phyloP scores from a whole-genome alignment of 2,888 invertebrate genomes.

The Agapetus fuscipes region DNA sequence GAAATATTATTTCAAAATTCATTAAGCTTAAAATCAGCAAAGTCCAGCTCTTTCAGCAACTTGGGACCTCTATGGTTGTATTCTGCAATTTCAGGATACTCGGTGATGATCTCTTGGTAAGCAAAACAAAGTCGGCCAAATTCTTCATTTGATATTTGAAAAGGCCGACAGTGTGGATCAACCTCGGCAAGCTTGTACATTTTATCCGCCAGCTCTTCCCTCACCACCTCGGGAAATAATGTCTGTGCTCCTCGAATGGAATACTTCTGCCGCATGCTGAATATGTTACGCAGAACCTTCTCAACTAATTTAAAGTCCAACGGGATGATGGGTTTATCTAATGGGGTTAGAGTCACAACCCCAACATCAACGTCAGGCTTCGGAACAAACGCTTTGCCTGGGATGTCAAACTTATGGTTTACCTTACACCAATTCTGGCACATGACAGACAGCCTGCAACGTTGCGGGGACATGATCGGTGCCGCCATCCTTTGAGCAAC shows the following conservation, averaged over 20 bases:
- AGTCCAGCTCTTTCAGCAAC: too few relatives aligned
- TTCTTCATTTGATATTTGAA: slow-evolving; percentile 67
- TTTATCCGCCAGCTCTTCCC: slow-evolving; percentile 53
- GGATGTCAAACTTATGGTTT: slow-evolving; percentile 74
- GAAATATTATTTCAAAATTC: too few relatives aligned
- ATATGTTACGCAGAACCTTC: slow-evolving; percentile 79
- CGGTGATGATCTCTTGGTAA: slow-evolving; percentile 61
- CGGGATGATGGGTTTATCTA: slow-evolving; percentile 56
- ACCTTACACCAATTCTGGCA: slow-evolving; percentile 88
- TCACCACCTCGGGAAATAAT: slow-evolving; percentile 63
- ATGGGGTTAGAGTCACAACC: slow-evolving; percentile 80
- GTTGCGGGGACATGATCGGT: slow-evolving; percentile 50
- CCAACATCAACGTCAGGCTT: slow-evolving; percentile 95
- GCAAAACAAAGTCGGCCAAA: slow-evolving; percentile 66
- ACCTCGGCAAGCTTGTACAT: slow-evolving; percentile 66
- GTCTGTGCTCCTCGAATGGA: slow-evolving; percentile 58
- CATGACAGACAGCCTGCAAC: slow-evolving; percentile 90
- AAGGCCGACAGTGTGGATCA: slow-evolving; percentile 58
- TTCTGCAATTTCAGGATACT: slow-evolving; percentile 51
- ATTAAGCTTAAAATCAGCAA: too few relatives aligned
- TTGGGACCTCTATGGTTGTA: slow-evolving; percentile 60
- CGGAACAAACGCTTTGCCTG: slow-evolving; percentile 86
- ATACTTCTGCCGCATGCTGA: slow-evolving; percentile 82
- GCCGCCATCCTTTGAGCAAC: slow-evolving; percentile 91
- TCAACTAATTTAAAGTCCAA: slow-evolving; percentile 80